Percentiles rank a stretch among this genome's conserved stretches.
These are phyloP conservation scores for Cydia splendana DNA, from an alignment of 1,140 invertebrate species.

Conservation along the genomic window DNA sequence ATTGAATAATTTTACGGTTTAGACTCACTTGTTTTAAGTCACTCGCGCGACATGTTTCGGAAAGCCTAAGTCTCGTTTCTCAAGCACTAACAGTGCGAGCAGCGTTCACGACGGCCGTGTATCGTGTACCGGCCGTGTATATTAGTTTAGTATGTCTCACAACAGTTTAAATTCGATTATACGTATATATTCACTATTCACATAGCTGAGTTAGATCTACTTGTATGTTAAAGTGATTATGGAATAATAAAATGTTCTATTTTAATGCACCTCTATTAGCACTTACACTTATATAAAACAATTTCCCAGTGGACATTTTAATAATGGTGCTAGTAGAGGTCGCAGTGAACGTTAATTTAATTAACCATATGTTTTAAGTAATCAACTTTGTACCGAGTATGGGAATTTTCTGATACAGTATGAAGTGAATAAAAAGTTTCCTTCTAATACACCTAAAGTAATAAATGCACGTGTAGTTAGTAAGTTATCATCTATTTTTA, in stretches of 20 bases:
- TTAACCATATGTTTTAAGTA: constrained; percentile 14
- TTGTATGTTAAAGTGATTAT: background rate
- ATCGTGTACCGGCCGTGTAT: too few relatives aligned
- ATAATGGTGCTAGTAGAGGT: background rate
- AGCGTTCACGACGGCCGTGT: too few relatives aligned
- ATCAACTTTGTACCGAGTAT: constrained; percentile 6
- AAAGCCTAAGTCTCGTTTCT: too few relatives aligned
- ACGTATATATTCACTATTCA: background rate
- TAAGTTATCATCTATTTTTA: constrained; percentile 24
- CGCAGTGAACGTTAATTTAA: constrained; percentile 5
- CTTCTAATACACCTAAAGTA: background rate
- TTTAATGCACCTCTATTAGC: background rate
- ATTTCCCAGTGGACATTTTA: too few relatives aligned
- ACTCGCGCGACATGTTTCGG: too few relatives aligned
- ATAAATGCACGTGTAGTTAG: constrained; percentile 13
- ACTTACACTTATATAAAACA: background rate
- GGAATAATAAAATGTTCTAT: background rate
- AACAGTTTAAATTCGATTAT: too few relatives aligned
- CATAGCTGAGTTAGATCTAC: background rate
- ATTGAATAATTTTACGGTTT: too few relatives aligned
- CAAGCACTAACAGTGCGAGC: too few relatives aligned
- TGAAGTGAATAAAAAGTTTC: background rate
- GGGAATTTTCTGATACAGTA: background rate
- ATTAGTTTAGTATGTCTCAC: too few relatives aligned
- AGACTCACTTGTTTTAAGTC: too few relatives aligned